Evolutionary conservation across 2,113 vertebrate species (phyloP), one percentile per base, ranked within the genome.

Genomic region (Casuarius casuarius): DNA sequence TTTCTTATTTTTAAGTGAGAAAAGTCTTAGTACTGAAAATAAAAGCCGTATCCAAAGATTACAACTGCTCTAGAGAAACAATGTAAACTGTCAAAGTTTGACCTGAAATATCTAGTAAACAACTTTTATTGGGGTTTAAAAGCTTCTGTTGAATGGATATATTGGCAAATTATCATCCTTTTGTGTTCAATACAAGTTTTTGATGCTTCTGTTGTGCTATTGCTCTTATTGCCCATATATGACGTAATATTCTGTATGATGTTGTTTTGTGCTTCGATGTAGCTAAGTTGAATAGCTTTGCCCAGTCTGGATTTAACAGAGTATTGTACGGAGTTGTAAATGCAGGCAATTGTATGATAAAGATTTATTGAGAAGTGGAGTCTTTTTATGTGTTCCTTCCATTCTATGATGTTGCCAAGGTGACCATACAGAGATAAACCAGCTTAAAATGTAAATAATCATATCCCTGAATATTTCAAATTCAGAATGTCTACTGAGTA

Each of bases 391-490:
- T 63, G 42, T 93, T 94, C 63, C 48, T 90, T 68, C 42, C 44
- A 93, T 94, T 62, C n/a, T 33, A 92, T 58, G 76, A 0, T 87
- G 92, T 95, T 93, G 81, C 89, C 87, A 94, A 92, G 92, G 84
- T 96, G 91, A 95, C 63, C 81, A 91, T 44, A 79, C 9, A 80
- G 87, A 91, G 81, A 92, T 76, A 97, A 97, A 92, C 31, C 71
- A 85, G 71, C 78, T 96, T 94, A 92, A 96, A 97, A 96, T 82
- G 35, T 94, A 94, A 93, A 90, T 94, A 91, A 93, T 35, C 28
- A 31, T 92, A 79, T 87, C 40, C 67, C 49, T 72, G 77, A 81
- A 87, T 90, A 82, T 93, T 96, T 92, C 70, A 92, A 93, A 92
- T 75, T 95, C 94, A 94, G 67, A 79, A 89, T 80, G 49, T 79